A percentile compares a stretch with the other conserved stretches of the same genome.
These are phyloP conservation scores for Pedionomus torquatus DNA, from an alignment of 2,113 vertebrate genomes.

Conservation along the genomic window DNA sequence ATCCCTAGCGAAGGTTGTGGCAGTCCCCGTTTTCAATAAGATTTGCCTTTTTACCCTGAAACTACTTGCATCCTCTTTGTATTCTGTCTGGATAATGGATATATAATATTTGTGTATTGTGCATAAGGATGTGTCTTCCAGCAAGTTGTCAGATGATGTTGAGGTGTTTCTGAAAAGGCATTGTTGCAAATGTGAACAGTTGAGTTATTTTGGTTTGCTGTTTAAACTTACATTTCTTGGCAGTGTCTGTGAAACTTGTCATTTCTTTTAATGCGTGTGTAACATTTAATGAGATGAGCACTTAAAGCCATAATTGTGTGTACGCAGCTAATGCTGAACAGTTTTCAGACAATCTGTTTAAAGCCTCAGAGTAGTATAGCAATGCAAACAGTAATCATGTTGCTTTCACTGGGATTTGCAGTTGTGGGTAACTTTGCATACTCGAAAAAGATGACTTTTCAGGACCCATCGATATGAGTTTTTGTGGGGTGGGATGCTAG, in stretches of 20 bases:
- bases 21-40: background rate
- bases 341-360: slow-evolving; percentile 13
- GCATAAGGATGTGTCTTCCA: background rate
- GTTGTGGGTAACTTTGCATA: background rate
- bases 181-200: background rate
- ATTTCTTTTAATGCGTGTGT: background rate
- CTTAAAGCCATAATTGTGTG: background rate
- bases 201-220: background rate
- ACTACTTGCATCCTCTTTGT: background rate
- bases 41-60: background rate
- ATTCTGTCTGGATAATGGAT: background rate
- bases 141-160: background rate
- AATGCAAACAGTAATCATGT: background rate
- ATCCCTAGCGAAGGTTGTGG: background rate
- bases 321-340: background rate
- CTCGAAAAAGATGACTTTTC: background rate
- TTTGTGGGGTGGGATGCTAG: background rate
- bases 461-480: background rate
- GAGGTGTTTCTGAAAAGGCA: background rate
- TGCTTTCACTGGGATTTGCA: background rate
- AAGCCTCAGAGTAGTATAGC: slow-evolving; percentile 1
- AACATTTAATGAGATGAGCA: background rate
- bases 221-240: background rate
- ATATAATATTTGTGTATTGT: background rate
- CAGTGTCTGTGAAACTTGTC: background rate